Evolutionary conservation across 2,113 vertebrate species (phyloP).

Genomic region (Phalacrocorax pelagicus): DNA sequence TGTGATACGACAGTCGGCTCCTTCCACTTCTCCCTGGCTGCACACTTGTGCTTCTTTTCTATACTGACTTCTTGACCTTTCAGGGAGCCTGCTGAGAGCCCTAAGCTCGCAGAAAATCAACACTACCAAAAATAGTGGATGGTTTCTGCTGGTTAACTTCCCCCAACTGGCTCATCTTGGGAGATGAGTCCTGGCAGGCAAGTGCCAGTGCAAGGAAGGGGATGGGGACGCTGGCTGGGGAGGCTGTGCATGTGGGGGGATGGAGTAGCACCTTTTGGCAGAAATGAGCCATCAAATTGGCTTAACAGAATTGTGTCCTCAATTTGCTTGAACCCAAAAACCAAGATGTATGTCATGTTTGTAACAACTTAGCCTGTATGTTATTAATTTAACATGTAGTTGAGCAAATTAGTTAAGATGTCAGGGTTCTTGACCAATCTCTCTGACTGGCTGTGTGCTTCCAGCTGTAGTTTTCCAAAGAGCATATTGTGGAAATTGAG

Average conservation of each 20-base stretch:
- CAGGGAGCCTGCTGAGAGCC: not conserved
- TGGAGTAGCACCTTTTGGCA: not conserved
- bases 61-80: not conserved
- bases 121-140: not conserved
- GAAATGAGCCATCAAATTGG: not conserved
- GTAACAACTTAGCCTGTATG: not conserved
- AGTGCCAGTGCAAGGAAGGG: fast-evolving
- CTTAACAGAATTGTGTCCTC: not conserved
- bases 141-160: not conserved
- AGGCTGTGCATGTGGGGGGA: fast-evolving
- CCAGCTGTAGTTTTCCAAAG: constrained; percentile 7
- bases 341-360: not conserved
- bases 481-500: not conserved
- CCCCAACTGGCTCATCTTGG: not conserved
- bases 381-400: not conserved
- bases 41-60: not conserved
- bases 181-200: not conserved
- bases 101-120: not conserved
- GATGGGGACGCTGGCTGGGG: not conserved
- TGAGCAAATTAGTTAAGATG: constrained; percentile 6
- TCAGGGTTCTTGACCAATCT: not conserved
- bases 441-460: not conserved
- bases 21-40: not conserved
- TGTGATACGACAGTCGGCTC: not conserved
- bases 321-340: not conserved